Base-by-base conservation (phyloP, 1,140 invertebrate species). In the Phymorhynchus buccinoides region DNA sequence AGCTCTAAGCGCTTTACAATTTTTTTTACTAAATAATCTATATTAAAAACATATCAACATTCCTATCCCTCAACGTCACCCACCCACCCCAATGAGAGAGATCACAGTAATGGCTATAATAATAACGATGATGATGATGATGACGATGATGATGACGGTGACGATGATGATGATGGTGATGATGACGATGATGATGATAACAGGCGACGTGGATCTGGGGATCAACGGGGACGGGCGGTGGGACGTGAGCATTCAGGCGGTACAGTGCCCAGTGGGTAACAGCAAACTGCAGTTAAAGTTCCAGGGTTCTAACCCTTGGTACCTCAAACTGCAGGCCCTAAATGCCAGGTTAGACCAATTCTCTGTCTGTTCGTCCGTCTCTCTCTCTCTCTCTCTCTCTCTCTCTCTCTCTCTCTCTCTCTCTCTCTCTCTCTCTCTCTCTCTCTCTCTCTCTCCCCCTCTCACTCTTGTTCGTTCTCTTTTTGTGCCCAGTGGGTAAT, bases 221-320 rank as follows among this genome's bases (percentile, higher is more conserved):
- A 82, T 87, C 56, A 85, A 89, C 82, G 90, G 89, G 7, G 91
- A 91, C 80, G 91, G 91, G n/a, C 84, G 91, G 30, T 91, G 91
- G 91, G 84, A 86, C 22, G 86, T 91, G 42, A 73, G 86, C n/a
- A 90, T 91, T 22, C 87, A 89, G 52, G 91, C 90, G n/a, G 87
- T 91, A 3, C 91, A 90, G 79, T 91, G 91, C 86, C 91, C 91
- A 9, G 90, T 91, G 16, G 90, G 89, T 0, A 87, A 86, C 77
- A 84, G 84, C 12, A 88, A 87, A 14, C 87, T 91, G 12, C 86
- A 91, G 56, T 91, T 90, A 79, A 88, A 86, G 83, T 89, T 91
- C 42, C 87, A 91, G 79, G 91, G 91, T n/a, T 89, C 87, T 27
- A 90, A 84, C n/a, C 79, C 68, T 1, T 86, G 52, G 30, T 83